phyloP scores from a whole-genome alignment of 2,797 vertebrate species.

The Prionace glauca region DNA sequence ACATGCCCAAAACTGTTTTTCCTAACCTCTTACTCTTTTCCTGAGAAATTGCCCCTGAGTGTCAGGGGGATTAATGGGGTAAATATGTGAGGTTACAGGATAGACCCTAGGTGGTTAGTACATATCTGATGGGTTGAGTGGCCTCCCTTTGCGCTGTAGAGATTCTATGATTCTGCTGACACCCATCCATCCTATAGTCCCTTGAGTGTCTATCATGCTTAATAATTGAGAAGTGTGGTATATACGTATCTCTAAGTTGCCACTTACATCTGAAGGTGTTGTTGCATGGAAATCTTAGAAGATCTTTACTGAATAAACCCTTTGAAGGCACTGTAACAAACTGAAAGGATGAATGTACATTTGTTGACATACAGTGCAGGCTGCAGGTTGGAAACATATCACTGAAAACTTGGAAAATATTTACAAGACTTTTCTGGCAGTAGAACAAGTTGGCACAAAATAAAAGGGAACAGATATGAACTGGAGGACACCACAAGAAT shows the following conservation, averaged over 20 bases:
- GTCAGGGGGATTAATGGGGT: too few relatives aligned
- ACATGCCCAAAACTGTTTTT: not conserved
- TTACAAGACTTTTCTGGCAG: not conserved
- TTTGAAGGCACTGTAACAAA: not conserved
- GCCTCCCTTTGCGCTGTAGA: too few relatives aligned
- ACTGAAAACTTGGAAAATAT: not conserved
- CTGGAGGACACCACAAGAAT: too few relatives aligned
- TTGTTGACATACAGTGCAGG: not conserved
- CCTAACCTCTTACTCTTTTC: not conserved
- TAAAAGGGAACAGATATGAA: too few relatives aligned
- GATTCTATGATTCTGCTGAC: not conserved
- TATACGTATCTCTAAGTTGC: not conserved
- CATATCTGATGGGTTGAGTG: too few relatives aligned
- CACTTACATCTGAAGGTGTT: not conserved
- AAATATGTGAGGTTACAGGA: too few relatives aligned
- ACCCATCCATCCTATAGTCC: not conserved
- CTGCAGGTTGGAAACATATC: not conserved
- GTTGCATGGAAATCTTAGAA: not conserved
- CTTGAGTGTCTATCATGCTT: not conserved
- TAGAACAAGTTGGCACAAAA: not conserved
- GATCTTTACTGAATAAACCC: not conserved
- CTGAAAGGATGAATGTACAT: not conserved
- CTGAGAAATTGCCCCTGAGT: too few relatives aligned
- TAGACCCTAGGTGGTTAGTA: too few relatives aligned
- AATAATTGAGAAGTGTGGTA: not conserved